phyloP scores from a whole-genome alignment of 2,113 vertebrate species.

The Hiodon alosoides region DNA sequence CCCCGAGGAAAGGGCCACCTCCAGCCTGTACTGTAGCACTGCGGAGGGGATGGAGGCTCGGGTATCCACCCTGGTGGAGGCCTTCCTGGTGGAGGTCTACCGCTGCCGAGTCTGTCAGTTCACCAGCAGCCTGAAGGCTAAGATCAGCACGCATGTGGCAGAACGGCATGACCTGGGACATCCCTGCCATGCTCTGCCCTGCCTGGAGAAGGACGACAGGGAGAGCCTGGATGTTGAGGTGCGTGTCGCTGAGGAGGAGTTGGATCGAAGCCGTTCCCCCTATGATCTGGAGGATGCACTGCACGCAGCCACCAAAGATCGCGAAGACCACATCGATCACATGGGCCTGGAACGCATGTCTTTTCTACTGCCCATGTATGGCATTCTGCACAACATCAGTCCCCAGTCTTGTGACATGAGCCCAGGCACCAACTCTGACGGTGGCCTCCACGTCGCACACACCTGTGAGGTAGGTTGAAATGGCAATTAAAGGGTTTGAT shows the following conservation, averaged over 20 bases:
- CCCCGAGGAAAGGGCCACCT: slow-evolving; percentile 23
- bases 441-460: slow-evolving; percentile 37
- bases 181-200: slow-evolving; percentile 7
- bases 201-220: slow-evolving; percentile 29
- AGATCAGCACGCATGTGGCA: slow-evolving; percentile 46
- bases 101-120: slow-evolving; percentile 58
- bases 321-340: slow-evolving; percentile 44
- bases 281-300: slow-evolving; percentile 39
- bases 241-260: slow-evolving; percentile 24
- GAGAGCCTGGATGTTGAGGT: slow-evolving; percentile 29
- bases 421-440: slow-evolving; percentile 33
- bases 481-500: too few species aligned
- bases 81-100: slow-evolving; percentile 54
- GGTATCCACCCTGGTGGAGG: slow-evolving; percentile 46
- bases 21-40: slow-evolving; percentile 43
- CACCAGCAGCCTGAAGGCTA: slow-evolving; percentile 46
- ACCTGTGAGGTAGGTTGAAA: slow-evolving; percentile 52
- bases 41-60: slow-evolving; percentile 41
- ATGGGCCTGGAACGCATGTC: slow-evolving; percentile 37
- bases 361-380: slow-evolving; percentile 50
- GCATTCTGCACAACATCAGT: slow-evolving; percentile 54
- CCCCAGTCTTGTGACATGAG: slow-evolving; percentile 46
- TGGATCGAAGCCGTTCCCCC: slow-evolving; percentile 16
- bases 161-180: slow-evolving; percentile 25
- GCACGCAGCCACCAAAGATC: slow-evolving; percentile 45